Evolutionary conservation across 2,797 vertebrate species (phyloP), one percentile per base, ranked within the genome.

Genomic region (Siniperca obscura): DNA sequence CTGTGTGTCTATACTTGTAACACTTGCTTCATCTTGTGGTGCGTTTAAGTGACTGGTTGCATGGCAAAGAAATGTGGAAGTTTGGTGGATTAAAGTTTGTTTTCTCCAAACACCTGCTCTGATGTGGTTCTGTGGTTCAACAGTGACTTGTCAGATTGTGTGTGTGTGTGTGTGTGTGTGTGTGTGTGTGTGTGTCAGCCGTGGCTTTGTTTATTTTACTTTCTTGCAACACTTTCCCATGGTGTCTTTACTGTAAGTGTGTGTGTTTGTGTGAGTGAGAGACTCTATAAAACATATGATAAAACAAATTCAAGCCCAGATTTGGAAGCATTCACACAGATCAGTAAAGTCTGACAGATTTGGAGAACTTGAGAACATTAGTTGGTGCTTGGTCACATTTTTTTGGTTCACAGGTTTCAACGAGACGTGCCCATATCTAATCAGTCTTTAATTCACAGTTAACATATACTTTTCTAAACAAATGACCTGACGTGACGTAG

Each of bases 21-120:
- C 50, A 21, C 25, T n/a, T 11, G 68, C 22, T 36, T 48, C 27
- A 1, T n/a, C 13, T 7, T 1, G 80, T 52, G 72, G 30, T 73
- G 76, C 50, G 66, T 80, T 80, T 17, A 17, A 21, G 68, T 64
- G 69, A 56, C 66, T 27, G 57, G n/a, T 48, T 50, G 66, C 48
- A 1, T 2, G 22, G 8, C 8, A 11, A 36, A 57, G 17, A 60
- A 3, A 36, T 7, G n/a, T 22, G 34, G 27, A 72, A 66, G 73
- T 80, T 76, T n/a, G 71, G 40, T 64, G 79, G 65, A 48, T 61
- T 57, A 1, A 36, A 5, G 60, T 64, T 59, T 70, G 42, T 71
- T 50, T 36, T 25, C 22, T 56, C 44, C 3, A 55, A 56, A 36
- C 78, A 71, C 55, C 48, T 64, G 69, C 57, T 55, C 8, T 19